Evolutionary conservation across 2,888 invertebrate genomes (phyloP).

Genomic region (Drosophila ustulata): DNA sequence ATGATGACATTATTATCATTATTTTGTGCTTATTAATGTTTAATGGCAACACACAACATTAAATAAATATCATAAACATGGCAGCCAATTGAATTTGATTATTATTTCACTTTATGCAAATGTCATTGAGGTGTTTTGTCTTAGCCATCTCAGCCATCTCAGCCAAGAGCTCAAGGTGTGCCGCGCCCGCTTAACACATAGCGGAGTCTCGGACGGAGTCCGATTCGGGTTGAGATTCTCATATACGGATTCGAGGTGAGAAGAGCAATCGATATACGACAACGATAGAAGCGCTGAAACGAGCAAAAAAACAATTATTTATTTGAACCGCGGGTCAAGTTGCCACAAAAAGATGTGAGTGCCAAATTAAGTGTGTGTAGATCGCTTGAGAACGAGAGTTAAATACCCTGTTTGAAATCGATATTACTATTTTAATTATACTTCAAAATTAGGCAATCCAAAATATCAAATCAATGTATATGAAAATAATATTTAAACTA

Average conservation of each 20-base stretch:
- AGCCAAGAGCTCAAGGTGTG: slow-evolving; percentile 39
- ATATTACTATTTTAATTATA: too few species aligned
- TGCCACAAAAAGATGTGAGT: slow-evolving; percentile 11
- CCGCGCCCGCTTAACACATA: slow-evolving; percentile 19
- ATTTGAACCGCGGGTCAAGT: slow-evolving; percentile 74
- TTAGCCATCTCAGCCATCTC: slow-evolving; percentile 10
- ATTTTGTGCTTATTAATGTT: slow-evolving; percentile 74
- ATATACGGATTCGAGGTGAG: slow-evolving; percentile 21
- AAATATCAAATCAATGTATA: too few species aligned
- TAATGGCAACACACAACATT: slow-evolving; percentile 52
- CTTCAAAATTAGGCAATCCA: too few species aligned
- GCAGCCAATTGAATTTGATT: slow-evolving; percentile 55
- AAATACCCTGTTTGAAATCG: slow-evolving; percentile 3
- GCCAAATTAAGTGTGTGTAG: slow-evolving; percentile 23
- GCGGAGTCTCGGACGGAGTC: neutral
- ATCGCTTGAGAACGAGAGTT: neutral
- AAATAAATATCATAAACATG: slow-evolving; percentile 53
- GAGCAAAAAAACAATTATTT: slow-evolving; percentile 62
- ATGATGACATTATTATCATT: slow-evolving; percentile 79
- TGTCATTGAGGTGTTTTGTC: slow-evolving; percentile 68
- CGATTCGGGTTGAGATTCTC: slow-evolving; percentile 14
- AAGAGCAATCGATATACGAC: slow-evolving; percentile 28
- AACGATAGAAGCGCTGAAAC: slow-evolving; percentile 19
- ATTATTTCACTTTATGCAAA: slow-evolving; percentile 63
- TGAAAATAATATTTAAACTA: too few species aligned